Conservation (phyloP, 1,140 invertebrate species). For the Sycophila sp. region DNA sequence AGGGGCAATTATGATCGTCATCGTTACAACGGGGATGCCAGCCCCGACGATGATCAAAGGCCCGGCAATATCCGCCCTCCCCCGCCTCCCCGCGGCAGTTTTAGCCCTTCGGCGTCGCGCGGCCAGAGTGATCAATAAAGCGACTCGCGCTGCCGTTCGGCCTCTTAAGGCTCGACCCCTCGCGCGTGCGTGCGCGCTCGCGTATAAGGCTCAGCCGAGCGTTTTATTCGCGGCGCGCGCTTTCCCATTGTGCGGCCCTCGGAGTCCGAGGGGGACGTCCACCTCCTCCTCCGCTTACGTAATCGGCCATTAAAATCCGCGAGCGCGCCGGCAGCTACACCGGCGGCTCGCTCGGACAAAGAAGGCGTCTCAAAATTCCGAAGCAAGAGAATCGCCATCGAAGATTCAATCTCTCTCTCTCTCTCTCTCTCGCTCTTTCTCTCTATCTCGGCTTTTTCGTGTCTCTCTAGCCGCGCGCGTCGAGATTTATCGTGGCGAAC, state of each 20-base stretch:
- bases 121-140: slow-evolving; percentile 15
- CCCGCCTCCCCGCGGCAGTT: too few relatives aligned
- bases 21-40: neutral
- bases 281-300: slow-evolving; percentile 20
- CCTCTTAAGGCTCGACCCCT: neutral
- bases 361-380: slow-evolving; percentile 13
- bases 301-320: slow-evolving; percentile 36
- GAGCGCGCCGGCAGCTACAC: neutral
- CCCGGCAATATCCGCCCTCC: neutral
- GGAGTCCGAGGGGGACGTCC: neutral
- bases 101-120: slow-evolving; percentile 26
- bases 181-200: neutral
- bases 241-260: slow-evolving; percentile 27
- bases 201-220: neutral
- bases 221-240: slow-evolving; percentile 21
- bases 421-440: slow-evolving; percentile 3
- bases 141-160: neutral
- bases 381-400: slow-evolving; percentile 4
- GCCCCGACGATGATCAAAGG: neutral
- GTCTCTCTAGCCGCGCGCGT: neutral
- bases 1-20: slow-evolving; percentile 34
- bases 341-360: neutral
- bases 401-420: slow-evolving; percentile 35
- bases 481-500: slow-evolving; percentile 37
- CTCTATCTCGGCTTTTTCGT: slow-evolving; percentile 11